These are phyloP conservation scores for Noctua janthe DNA, from an alignment of 2,888 invertebrate species.

Conservation along the genomic window DNA sequence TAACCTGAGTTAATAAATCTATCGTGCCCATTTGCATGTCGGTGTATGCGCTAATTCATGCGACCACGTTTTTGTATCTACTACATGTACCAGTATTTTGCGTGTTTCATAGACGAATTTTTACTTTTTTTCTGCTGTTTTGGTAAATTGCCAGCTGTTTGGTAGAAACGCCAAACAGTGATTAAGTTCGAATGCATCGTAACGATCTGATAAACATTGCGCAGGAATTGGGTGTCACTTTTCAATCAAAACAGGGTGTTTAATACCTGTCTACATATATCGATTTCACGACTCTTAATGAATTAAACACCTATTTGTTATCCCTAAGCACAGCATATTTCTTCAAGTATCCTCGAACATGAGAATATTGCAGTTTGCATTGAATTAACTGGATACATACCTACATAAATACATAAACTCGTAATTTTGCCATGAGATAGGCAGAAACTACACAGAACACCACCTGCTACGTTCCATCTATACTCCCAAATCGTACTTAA, in stretches of 20 bases:
- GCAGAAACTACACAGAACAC: background rate
- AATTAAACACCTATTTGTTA: background rate
- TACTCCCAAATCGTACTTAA: background rate
- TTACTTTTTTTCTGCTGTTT: background rate
- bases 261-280: background rate
- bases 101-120: conserved; percentile 19
- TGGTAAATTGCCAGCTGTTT: background rate
- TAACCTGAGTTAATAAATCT: conserved; percentile 61
- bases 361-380: background rate
- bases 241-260: background rate
- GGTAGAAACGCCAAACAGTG: background rate
- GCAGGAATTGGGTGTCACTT: background rate
- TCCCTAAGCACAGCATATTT: background rate
- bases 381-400: background rate
- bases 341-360: background rate
- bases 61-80: conserved; percentile 47
- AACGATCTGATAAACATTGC: background rate
- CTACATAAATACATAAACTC: background rate
- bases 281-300: background rate
- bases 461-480: background rate
- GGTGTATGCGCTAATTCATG: conserved; percentile 59
- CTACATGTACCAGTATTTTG: conserved; percentile 50
- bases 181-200: background rate
- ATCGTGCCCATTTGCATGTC: conserved; percentile 61
- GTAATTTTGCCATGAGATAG: background rate